These are phyloP conservation scores for Rutpela maculata DNA, from an alignment of 2,888 invertebrate genomes.

Conservation along the genomic window DNA sequence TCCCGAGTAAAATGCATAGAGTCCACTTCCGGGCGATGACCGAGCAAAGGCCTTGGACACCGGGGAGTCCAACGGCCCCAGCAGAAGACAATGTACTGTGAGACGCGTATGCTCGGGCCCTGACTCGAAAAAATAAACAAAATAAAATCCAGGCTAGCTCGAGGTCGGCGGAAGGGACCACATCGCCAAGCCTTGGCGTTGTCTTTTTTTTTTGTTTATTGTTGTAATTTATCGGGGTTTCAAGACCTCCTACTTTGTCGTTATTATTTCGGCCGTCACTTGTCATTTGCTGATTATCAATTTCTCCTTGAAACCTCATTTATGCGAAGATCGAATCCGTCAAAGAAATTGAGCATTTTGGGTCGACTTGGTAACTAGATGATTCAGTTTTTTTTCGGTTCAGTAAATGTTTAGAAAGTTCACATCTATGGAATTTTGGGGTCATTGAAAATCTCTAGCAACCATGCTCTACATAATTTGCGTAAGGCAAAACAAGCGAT, in stretches of 20 bases:
- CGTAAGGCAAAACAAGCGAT: neutral
- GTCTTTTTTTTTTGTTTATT: neutral
- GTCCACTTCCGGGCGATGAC: slow-evolving; percentile 64
- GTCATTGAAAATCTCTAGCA: slow-evolving; percentile 68
- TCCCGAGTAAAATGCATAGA: slow-evolving; percentile 50
- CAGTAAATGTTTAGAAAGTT: slow-evolving; percentile 41
- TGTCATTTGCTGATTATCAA: neutral
- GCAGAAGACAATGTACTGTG: slow-evolving; percentile 58
- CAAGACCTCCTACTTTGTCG: neutral
- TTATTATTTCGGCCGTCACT: neutral
- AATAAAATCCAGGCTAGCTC: slow-evolving; percentile 43
- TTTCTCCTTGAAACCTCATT: neutral
- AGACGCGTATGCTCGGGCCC: slow-evolving; percentile 28
- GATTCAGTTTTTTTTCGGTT: slow-evolving; percentile 63
- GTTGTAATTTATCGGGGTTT: neutral
- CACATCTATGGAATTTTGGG: slow-evolving; percentile 63
- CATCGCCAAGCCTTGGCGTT: neutral
- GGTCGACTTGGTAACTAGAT: slow-evolving; percentile 47
- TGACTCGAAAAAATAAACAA: slow-evolving; percentile 34
- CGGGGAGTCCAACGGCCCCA: slow-evolving; percentile 64
- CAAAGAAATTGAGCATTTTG: slow-evolving; percentile 22
- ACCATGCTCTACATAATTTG: slow-evolving; percentile 66
- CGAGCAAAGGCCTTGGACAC: slow-evolving; percentile 62
- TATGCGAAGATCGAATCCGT: neutral
- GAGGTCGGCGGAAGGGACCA: slow-evolving; percentile 37